A percentile compares a stretch with the other conserved stretches of the same genome.
Evolutionary conservation across 2,797 vertebrate species (phyloP).

Genomic region (Chelonia mydas): DNA sequence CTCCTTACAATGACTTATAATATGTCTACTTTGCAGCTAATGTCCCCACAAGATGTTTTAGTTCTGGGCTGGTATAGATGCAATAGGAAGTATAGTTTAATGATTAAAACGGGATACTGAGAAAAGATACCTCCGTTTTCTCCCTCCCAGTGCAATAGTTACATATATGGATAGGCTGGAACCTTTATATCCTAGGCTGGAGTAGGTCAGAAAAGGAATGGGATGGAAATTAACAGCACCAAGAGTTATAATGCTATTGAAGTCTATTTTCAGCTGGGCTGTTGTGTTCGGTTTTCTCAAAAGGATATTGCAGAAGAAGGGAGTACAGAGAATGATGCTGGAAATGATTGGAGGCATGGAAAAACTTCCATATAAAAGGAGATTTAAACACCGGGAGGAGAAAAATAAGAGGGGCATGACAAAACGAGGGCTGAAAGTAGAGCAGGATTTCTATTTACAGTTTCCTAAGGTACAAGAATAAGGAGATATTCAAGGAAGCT

Average conservation of each 20-base stretch:
- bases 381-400: background rate
- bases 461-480: background rate
- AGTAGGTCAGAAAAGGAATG: background rate
- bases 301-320: rapidly evolving
- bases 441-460: background rate
- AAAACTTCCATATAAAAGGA: background rate
- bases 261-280: background rate
- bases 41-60: rapidly evolving
- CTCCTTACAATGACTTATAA: too few species aligned
- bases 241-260: background rate
- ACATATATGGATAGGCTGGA: background rate
- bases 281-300: rapidly evolving
- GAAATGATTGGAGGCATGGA: background rate
- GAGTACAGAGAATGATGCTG: background rate
- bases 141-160: rapidly evolving
- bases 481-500: background rate
- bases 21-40: background rate
- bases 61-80: rapidly evolving
- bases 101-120: background rate
- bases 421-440: background rate
- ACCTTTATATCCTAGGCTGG: rapidly evolving
- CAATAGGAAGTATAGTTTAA: rapidly evolving
- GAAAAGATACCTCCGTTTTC: background rate
- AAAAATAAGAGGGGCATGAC: background rate
- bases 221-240: background rate